Conservation (phyloP, 1,140 invertebrate species). For the Mesaphorura yosii region DNA sequence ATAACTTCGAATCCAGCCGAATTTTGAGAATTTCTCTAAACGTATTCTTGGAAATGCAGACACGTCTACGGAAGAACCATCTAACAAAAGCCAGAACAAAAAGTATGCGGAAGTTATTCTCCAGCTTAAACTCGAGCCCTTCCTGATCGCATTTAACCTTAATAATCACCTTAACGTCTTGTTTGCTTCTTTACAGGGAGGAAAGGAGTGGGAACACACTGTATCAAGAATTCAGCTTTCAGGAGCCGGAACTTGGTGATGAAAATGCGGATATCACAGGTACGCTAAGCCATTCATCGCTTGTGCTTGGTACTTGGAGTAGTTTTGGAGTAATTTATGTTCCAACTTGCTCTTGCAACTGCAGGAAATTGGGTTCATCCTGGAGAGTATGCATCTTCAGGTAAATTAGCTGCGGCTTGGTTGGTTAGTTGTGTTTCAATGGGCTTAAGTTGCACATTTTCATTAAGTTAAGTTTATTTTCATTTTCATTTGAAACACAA, state of each 20-base stretch:
- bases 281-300: conserved; percentile 35
- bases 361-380: conserved; percentile 93
- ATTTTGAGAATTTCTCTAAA: too few relatives aligned
- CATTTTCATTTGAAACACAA: too few relatives aligned
- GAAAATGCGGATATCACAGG: conserved; percentile 83
- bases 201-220: conserved; percentile 77
- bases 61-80: conserved; percentile 31
- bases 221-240: conserved; percentile 83
- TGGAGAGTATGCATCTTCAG: conserved; percentile 95
- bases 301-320: background rate
- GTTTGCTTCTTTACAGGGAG: conserved; percentile 53
- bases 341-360: too few relatives aligned
- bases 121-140: conserved; percentile 16
- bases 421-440: too few relatives aligned
- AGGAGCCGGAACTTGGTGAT: conserved; percentile 63
- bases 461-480: too few relatives aligned
- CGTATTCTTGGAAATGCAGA: background rate
- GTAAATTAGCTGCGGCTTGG: too few relatives aligned
- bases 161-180: too few relatives aligned
- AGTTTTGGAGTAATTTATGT: background rate
- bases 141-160: conserved; percentile 6
- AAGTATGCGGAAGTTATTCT: too few relatives aligned
- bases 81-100: conserved; percentile 62
- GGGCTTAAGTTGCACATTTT: too few relatives aligned
- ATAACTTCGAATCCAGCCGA: too few relatives aligned